Base-by-base conservation (phyloP, 2,888 invertebrate species). In the Pedicia rivosa region DNA sequence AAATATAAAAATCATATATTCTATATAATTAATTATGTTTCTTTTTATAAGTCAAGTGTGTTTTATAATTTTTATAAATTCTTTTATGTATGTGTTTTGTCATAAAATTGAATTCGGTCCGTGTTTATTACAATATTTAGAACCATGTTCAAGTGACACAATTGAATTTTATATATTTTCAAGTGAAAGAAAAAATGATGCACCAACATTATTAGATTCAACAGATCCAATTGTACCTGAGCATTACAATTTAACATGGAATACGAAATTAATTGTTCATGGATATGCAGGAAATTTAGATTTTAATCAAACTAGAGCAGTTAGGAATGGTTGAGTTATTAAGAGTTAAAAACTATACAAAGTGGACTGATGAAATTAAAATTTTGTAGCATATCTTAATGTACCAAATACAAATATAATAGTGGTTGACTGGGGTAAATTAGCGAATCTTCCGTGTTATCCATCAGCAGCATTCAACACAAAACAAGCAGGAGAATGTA, bases 391-490 rank as follows among this genome's bases (percentile, higher is more conserved):
- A 36, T 67, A 67, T 40, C 41, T 66, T 28, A 55, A 48, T 31
- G 49, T 42, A 14, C 50, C 47, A 2, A 47, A 52, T 5, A 53
- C 51, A 26, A 67, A 67, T 44, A 44, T 68, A 2, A 59, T 67
- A 49, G 57, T 62, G 41, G 63, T 72, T 7, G 69, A 74, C 48
- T 74, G 72, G 70, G 61, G 62, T 17, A 49, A 57, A 4, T 47
- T 72, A 17, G 62, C 68, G 0, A 47, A 47, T 2, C 54, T 59
- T 1, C 72, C 72, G 0, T 73, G 72, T 35, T 73, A 72, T 45
- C 63, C 67, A 2, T 54, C 65, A 2, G 70, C 70, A 0, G 70
- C 67, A 5, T 54, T 66, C 34, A 72, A 72, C 47, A 67, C 70
- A 2, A 65, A 64, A 43, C 69, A 71, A 46, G 70, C 70, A 1